Evolutionary conservation across 2,797 vertebrate species (phyloP), one percentile per base, ranked within the genome.

Genomic region (Pangasius sanitwongsei): DNA sequence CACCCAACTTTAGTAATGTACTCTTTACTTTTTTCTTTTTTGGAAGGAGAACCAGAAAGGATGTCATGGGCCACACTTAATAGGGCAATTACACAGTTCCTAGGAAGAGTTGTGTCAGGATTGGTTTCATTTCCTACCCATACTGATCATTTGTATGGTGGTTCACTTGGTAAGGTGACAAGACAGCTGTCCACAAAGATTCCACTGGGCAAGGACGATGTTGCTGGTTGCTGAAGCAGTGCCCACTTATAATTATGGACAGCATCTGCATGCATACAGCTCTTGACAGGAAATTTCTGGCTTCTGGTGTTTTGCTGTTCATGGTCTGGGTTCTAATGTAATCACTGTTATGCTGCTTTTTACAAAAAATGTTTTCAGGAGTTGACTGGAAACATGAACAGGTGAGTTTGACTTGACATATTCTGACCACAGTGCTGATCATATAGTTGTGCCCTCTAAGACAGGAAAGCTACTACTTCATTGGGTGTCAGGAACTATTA

Each of bases 41-140:
- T 50, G 50, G 50, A 50, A 50, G 9, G 50, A 50, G 50, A 12
- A 50, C 2, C 50, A 50, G 50, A 50, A 50, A 50, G 50, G 50
- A 50, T 50, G 50, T 50, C 50, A 50, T 50, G 50, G 50, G 50
- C 11, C 50, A 57, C 55, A 57, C 3, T 57, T 12, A 77, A 6
- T 4, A 50, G 25, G 6, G 74, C 74, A 44, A 77, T 28, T 41
- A 37, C 37, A 59, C 18, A 41, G 8, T 88, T 88, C 23, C 5
- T n/a, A 12, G 87, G 81, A 31, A 75, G 20, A 18, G 48, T 85
- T 57, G 77, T 85, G 31, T 88, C 82, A 50, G 78, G 41, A 31
- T 65, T 13, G 12, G 41, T 88, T 18, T 85, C 41, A 31, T 85
- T 89, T n/a, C 72, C 78, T 11, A 80, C 72, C 72, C 59, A 77